Evolutionary conservation across 2,797 vertebrate species (phyloP), one percentile per base, ranked within the genome.

Genomic region (Megaceryle alcyon): DNA sequence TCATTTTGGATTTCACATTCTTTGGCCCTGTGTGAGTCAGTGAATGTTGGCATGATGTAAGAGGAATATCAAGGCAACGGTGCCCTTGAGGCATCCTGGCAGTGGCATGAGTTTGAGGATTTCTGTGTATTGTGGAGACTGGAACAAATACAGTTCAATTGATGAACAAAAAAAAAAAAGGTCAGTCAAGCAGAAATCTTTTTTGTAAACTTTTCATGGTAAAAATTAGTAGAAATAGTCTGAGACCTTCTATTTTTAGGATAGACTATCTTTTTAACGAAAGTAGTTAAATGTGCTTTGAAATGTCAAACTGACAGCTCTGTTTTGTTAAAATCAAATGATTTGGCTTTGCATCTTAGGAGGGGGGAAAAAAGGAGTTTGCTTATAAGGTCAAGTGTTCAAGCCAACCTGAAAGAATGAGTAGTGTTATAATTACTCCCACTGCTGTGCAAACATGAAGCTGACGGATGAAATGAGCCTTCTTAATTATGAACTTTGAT

Each of bases 391-490:
- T 95, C 91, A 96, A 97, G 82, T 83, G 79, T 57, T 86, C 82
- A 88, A 95, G 80, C 86, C 90, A 97, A 96, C 82, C 92, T 92
- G 95, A 96, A 97, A 95, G 91, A 96, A 95, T 6, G 35, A 94
- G 68, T 56, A 88, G 82, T 72, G 51, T 80, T 94, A 70, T 77
- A 96, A 94, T 88, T 93, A 92, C 81, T 93, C 90, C 57, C 56
- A 85, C 33, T 92, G 81, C 78, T 94, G 51, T 68, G 59, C 63
- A 92, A 95, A 87, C 86, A 86, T 70, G 81, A 94, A 82, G 86
- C 76, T 94, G 69, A 94, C 53, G 89, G 89, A 66, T 81, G 12
- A 95, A 96, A 88, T 57, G 35, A 92, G 53, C 31, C 29, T 89
- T 71, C 88, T 86, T 92, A 84, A 85, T 89, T 82, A 79, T 39